Evolutionary conservation across 2,113 vertebrate genomes (phyloP).

Genomic region (Orycteropus afer): DNA sequence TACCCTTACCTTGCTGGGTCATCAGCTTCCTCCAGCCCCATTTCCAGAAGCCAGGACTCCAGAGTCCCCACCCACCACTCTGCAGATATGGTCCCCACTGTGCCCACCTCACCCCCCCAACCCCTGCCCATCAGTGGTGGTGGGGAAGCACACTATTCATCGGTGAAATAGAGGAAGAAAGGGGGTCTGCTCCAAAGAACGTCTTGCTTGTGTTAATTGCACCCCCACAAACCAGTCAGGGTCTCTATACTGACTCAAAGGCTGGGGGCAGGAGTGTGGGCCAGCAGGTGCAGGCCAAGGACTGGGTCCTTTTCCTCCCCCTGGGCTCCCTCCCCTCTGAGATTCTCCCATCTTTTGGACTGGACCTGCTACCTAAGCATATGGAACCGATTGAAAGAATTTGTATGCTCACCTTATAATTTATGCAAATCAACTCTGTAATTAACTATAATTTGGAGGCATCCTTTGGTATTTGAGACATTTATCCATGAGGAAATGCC

Average conservation of each 20-base stretch:
- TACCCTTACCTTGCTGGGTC: neutral
- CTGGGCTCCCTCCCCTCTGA: slow-evolving; percentile 19
- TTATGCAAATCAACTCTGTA: slow-evolving; percentile 90
- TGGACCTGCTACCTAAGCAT: slow-evolving; percentile 85
- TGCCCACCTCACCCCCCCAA: neutral
- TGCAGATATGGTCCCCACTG: neutral
- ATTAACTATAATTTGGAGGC: slow-evolving; percentile 92
- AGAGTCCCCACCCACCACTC: neutral
- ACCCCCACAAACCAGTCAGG: neutral
- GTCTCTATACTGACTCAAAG: neutral
- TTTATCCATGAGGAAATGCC: slow-evolving; percentile 89
- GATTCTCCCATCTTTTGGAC: slow-evolving; percentile 73
- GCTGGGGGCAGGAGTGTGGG: neutral
- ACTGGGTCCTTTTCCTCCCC: neutral
- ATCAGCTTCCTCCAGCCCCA: neutral
- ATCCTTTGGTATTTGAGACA: slow-evolving; percentile 87
- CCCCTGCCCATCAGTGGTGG: neutral
- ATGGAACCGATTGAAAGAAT: slow-evolving; percentile 87
- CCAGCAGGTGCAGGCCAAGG: neutral
- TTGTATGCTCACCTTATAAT: slow-evolving; percentile 89
- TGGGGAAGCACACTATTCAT: neutral
- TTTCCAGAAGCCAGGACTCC: neutral
- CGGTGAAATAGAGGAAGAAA: neutral
- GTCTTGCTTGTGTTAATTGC: neutral
- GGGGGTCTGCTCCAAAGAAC: neutral